phyloP scores from a whole-genome alignment of 2,113 vertebrate species.

The Alosa alosa region DNA sequence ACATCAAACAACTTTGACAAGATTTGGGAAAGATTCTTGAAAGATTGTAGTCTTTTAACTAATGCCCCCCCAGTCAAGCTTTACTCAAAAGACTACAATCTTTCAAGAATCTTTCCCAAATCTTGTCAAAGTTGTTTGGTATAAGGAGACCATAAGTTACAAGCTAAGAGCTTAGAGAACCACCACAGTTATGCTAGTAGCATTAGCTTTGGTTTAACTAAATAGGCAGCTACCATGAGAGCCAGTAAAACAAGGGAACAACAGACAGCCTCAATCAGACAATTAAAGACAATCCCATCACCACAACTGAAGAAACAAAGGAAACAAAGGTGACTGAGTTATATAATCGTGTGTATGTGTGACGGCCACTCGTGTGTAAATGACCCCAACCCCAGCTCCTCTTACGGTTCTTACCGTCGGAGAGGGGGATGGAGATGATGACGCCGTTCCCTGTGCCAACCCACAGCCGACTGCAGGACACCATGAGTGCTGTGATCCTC shows the following conservation, averaged over 20 bases:
- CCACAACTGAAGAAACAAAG: neutral
- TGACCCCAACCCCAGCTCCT: no score
- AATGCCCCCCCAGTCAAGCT: no score
- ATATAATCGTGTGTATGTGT: neutral
- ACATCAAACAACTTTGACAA: no score
- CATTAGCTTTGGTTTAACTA: neutral
- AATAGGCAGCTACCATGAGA: neutral
- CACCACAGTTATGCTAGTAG: neutral
- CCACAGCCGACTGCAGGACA: constrained; percentile 94
- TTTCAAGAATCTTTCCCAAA: no score
- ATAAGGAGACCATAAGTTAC: neutral
- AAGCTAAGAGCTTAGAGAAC: neutral
- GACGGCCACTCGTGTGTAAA: no score
- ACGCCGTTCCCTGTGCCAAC: constrained; percentile 97
- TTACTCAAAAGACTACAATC: no score
- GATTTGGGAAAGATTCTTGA: no score
- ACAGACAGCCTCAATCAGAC: no score
- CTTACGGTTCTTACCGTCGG: constrained; percentile 81
- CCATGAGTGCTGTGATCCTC: constrained; percentile 91
- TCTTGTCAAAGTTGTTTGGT: no score
- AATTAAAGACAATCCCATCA: no score
- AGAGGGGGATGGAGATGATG: constrained; percentile 95
- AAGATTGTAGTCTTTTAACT: no score
- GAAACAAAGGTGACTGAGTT: neutral
- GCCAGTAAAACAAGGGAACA: neutral